Conservation (phyloP, 1,140 invertebrate species). For the Brachionus rotundiformis region DNA sequence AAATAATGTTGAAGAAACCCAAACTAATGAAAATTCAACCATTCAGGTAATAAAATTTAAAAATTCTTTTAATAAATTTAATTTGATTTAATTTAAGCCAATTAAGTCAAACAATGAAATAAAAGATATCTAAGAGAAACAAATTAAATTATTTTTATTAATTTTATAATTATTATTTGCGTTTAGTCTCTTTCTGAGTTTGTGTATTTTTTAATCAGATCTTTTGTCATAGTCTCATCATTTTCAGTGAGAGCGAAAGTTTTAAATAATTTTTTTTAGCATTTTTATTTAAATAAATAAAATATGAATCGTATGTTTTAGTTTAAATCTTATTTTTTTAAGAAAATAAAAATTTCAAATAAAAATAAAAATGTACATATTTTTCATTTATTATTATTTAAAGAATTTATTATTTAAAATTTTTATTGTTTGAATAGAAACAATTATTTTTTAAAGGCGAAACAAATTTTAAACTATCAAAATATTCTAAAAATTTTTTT, state of each 20-base stretch:
- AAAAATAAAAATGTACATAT: too few relatives aligned
- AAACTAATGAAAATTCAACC: background rate
- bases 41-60: background rate
- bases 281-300: background rate
- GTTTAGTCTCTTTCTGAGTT: background rate
- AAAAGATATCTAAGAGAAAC: constrained; percentile 12
- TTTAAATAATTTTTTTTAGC: background rate
- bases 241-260: background rate
- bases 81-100: background rate
- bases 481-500: too few relatives aligned
- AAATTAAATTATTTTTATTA: constrained; percentile 12
- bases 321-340: background rate
- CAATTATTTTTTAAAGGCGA: too few relatives aligned
- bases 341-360: background rate
- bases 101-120: constrained; percentile 2
- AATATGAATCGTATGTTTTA: background rate
- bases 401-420: too few relatives aligned
- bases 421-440: too few relatives aligned
- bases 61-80: background rate
- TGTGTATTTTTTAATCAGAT: background rate
- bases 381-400: too few relatives aligned
- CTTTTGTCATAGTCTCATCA: background rate
- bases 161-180: background rate
- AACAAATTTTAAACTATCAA: too few relatives aligned
- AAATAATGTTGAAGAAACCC: background rate